Conservation (phyloP, 2,797 vertebrate genomes). For the Acrossocheilus fasciatus region DNA sequence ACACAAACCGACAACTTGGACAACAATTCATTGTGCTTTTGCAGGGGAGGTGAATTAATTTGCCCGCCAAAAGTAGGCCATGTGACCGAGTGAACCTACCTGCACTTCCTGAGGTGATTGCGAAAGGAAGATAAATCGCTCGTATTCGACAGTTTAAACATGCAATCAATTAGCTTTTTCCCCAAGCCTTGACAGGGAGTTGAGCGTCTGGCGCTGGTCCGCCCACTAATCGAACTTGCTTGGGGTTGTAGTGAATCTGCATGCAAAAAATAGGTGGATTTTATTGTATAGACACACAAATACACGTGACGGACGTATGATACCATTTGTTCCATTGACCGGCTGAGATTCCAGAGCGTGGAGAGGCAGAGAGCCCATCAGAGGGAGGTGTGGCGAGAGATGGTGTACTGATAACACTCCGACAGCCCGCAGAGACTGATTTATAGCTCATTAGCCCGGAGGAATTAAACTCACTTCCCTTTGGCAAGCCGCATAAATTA, state of each 20-base stretch:
- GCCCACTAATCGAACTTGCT: conserved; percentile 28
- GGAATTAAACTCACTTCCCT: conserved; percentile 79
- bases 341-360: conserved; percentile 6
- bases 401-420: conserved; percentile 51
- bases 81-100: background rate
- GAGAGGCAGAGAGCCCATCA: conserved; percentile 45
- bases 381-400: conserved; percentile 55
- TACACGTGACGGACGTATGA: background rate
- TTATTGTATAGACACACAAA: conserved; percentile 3
- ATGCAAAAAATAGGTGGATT: background rate
- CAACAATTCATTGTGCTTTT: conserved; percentile 27
- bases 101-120: conserved; percentile 28
- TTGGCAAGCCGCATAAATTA: conserved; percentile 76
- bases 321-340: background rate
- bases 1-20: conserved; percentile 29
- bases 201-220: conserved; percentile 16
- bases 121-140: conserved; percentile 54
- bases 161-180: conserved; percentile 59
- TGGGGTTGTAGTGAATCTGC: background rate
- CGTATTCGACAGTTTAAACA: conserved; percentile 61
- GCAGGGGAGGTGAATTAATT: conserved; percentile 37
- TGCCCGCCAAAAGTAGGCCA: conserved; percentile 12
- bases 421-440: conserved; percentile 69
- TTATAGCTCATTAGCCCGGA: conserved; percentile 77
- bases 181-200: conserved; percentile 32